These are phyloP conservation scores for Danio kyathit DNA, from an alignment of 2,797 vertebrate genomes.

Conservation along the genomic window DNA sequence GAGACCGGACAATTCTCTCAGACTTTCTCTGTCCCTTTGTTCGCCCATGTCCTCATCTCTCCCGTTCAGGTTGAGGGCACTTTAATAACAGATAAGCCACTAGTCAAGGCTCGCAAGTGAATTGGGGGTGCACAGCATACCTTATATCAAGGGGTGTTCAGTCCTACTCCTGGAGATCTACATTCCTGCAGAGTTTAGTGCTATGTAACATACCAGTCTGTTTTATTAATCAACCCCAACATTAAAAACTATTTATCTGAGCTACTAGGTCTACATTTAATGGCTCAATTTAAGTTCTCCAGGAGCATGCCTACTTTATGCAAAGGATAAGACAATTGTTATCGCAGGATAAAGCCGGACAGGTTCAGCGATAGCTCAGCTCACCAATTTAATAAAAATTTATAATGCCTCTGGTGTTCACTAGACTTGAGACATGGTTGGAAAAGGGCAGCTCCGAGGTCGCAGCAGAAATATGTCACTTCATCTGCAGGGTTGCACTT, in stretches of 20 bases:
- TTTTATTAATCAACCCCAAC: background rate
- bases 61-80: slow-evolving; percentile 62
- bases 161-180: background rate
- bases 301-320: slow-evolving; percentile 12
- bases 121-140: slow-evolving; percentile 60
- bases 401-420: slow-evolving; percentile 37
- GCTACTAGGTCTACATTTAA: background rate
- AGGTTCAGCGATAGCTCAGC: too few relatives aligned
- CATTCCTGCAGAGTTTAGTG: background rate
- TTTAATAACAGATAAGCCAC: slow-evolving; percentile 70
- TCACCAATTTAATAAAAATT: background rate
- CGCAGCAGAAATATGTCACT: slow-evolving; percentile 60
- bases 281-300: background rate
- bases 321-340: too few relatives aligned
- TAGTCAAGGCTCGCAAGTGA: slow-evolving; percentile 63
- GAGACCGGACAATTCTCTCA: slow-evolving; percentile 54
- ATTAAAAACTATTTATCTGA: background rate
- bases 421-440: background rate
- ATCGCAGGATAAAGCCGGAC: too few relatives aligned
- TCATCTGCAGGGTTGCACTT: slow-evolving; percentile 37
- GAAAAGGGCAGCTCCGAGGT: slow-evolving; percentile 39
- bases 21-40: slow-evolving; percentile 52
- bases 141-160: slow-evolving; percentile 7
- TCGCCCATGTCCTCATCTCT: slow-evolving; percentile 40
- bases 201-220: background rate